Evolutionary conservation across 2,797 vertebrate genomes (phyloP).

Genomic region (Acanthurus lineatus): DNA sequence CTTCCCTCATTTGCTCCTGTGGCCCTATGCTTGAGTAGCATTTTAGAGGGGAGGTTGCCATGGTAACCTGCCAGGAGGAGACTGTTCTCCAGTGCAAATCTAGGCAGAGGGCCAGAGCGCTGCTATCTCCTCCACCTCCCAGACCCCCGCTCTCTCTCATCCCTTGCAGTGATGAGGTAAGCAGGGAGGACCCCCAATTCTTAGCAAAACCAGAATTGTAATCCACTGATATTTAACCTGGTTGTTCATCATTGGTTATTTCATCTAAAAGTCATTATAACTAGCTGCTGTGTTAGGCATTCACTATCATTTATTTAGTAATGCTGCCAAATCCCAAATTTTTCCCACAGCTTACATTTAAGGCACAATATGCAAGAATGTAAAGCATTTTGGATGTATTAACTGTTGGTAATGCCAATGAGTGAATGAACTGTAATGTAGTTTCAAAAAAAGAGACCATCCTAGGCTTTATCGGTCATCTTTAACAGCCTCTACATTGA

Average conservation of each 20-base stretch:
- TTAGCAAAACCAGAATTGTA: conserved; percentile 15
- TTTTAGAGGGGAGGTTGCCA: conserved; percentile 64
- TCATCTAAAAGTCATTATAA: conserved; percentile 6
- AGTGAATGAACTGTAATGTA: no score
- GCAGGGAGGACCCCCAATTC: conserved; percentile 55
- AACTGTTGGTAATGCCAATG: no score
- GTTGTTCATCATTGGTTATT: conserved; percentile 9
- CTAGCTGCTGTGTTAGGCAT: not conserved
- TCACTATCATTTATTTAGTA: not conserved
- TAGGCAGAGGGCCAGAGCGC: conserved; percentile 64
- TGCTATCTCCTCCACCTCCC: conserved; percentile 29
- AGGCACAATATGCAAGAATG: no score
- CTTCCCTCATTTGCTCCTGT: conserved; percentile 46
- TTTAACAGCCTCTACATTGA: no score
- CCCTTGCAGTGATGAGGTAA: conserved; percentile 67
- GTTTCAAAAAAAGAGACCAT: no score
- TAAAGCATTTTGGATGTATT: no score
- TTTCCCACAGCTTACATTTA: not conserved
- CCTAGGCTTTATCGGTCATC: no score
- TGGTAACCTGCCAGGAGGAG: conserved; percentile 75
- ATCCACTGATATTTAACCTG: not conserved
- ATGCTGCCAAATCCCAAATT: not conserved
- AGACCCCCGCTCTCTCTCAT: conserved; percentile 8
- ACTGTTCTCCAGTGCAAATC: conserved; percentile 54
- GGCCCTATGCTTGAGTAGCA: conserved; percentile 53